Conservation (phyloP, 2,113 vertebrate genomes). For the Epinephelus lanceolatus region DNA sequence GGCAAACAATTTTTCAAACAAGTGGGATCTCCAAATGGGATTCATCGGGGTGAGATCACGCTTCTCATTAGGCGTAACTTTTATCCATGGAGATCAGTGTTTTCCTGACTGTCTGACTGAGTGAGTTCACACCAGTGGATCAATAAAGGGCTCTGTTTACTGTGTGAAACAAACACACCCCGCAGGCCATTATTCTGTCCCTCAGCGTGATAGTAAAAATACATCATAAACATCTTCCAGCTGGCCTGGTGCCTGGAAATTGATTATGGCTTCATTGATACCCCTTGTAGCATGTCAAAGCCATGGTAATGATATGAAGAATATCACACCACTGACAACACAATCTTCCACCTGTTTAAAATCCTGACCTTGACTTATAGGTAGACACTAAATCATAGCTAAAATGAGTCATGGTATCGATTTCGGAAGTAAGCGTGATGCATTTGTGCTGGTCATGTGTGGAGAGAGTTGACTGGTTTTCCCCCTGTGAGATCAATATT, state of each 20-base stretch:
- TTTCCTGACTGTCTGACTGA: constrained; percentile 34
- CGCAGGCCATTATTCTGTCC: constrained; percentile 57
- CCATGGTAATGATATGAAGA: constrained; percentile 25
- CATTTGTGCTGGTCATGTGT: constrained; percentile 12
- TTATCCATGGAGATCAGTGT: constrained; percentile 29
- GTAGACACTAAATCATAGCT: neutral
- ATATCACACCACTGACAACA: constrained; percentile 20
- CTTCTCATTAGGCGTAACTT: constrained; percentile 55
- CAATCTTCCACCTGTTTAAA: constrained; percentile 16
- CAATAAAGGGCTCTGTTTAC: constrained; percentile 66
- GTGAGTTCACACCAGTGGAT: constrained; percentile 55
- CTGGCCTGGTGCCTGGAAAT: constrained; percentile 60
- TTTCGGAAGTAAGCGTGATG: constrained; percentile 16
- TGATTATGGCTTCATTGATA: constrained; percentile 71
- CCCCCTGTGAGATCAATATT: constrained; percentile 51
- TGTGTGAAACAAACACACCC: constrained; percentile 61
- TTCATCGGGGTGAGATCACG: constrained; percentile 42
- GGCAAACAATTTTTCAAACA: constrained; percentile 32
- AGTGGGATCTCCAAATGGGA: constrained; percentile 48
- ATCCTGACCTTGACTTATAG: constrained; percentile 47
- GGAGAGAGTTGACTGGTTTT: neutral
- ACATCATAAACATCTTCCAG: constrained; percentile 67
- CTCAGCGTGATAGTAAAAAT: constrained; percentile 56
- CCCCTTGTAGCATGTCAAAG: constrained; percentile 34
- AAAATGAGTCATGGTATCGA: constrained; percentile 14